A percentile compares a stretch with the other conserved stretches of the same genome.
Conservation (phyloP, 2,888 invertebrate species). For the Ecdyonurus torrentis region DNA sequence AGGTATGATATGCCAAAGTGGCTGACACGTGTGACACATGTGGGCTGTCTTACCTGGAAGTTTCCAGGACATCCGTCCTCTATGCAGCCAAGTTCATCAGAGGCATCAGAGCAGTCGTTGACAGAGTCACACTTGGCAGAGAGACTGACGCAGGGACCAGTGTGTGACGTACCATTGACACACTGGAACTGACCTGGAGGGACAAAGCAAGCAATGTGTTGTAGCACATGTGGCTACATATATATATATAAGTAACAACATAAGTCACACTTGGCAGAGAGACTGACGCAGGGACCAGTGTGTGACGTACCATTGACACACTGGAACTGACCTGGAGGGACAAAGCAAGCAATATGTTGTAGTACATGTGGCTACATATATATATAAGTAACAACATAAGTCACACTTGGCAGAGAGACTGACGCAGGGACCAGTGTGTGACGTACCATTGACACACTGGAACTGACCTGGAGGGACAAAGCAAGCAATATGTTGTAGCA, state of each 20-base stretch:
- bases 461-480: no score
- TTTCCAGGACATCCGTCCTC: constrained; percentile 38
- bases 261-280: constrained; percentile 35
- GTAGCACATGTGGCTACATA: background rate
- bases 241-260: no score
- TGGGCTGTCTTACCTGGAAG: constrained; percentile 32
- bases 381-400: no score
- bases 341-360: no score
- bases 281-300: constrained; percentile 27
- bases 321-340: constrained; percentile 40
- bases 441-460: constrained; percentile 39
- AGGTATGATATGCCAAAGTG: background rate
- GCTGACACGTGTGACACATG: background rate
- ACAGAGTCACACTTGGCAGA: constrained; percentile 37
- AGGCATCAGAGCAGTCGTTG: constrained; percentile 41
- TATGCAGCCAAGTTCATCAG: constrained; percentile 39
- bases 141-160: constrained; percentile 28
- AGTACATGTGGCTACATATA: no score
- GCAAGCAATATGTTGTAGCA: no score
- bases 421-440: constrained; percentile 28
- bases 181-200: constrained; percentile 41
- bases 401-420: constrained; percentile 33
- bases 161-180: constrained; percentile 34
- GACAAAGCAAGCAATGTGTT: no score
- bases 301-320: constrained; percentile 38